Base-by-base conservation (phyloP, 2,888 invertebrate species). In the Neoitamus cyanurus region DNA sequence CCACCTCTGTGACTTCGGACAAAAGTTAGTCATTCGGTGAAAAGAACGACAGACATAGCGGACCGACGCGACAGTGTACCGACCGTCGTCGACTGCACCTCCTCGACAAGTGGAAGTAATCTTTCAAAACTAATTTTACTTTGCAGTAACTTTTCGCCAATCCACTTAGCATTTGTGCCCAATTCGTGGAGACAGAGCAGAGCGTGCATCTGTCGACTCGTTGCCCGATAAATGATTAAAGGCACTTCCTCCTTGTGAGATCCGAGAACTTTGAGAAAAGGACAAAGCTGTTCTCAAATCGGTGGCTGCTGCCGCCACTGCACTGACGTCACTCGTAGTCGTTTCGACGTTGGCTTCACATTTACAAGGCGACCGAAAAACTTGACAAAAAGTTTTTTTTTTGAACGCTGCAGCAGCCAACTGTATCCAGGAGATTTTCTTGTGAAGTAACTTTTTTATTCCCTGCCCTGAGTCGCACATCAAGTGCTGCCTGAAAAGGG, bases 361-460 rank as follows among this genome's bases (percentile, higher is more conserved):
- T 58, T 58, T 25, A 58, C 58, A 58, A 58, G 20, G 25, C 58
- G 9, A 58, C 58, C 25, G 20, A 25, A 58, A 25, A 58, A 58
- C 58, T 58, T 58, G 58, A 58, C 58, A 48, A 48, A 25, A 58
- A 25, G 25, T 58, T 58, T 42, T 42, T 42, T 42, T 31, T 31
- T 37, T 37, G 58, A 58, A 58, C n/a, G 42, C n/a, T 42, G 73
- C 37, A 13, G 36, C 73, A 34, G 73, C 36, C 11, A 36, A 73
- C 34, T 73, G 73, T 73, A 73, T 73, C 73, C 15, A 73, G 36
- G n/a, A 73, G 20, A 34, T 15, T n/a, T 73, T 73, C 73, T 36
- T 34, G 9, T 15, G 9, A 58, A 25, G 20, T n/a, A 73, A 73
- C n/a, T 30, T 70, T 70, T 36, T 73, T 37, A 15, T 36, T n/a